A percentile compares a stretch with the other conserved stretches of the same genome.
Evolutionary conservation across 2,888 invertebrate genomes (phyloP).

Genomic region (Hetaerina titia): DNA sequence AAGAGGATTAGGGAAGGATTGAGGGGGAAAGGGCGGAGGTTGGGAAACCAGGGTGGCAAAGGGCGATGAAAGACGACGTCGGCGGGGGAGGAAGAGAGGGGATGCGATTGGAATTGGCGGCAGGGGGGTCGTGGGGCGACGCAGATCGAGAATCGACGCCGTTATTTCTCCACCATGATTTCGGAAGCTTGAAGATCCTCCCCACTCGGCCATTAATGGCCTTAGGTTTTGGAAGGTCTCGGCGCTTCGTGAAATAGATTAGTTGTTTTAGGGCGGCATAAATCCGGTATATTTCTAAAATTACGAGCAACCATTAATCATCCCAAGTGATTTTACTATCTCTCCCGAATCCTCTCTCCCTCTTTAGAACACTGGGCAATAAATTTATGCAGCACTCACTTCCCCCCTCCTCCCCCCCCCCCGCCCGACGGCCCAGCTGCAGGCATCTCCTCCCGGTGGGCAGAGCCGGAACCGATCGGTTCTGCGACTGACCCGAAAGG

Average conservation of each 20-base stretch:
- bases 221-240: background rate
- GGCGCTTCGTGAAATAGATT: conserved; percentile 5
- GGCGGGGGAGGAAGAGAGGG: background rate
- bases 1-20: conserved; percentile 22
- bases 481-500: no score
- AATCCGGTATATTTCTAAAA: background rate
- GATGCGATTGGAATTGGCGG: background rate
- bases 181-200: no score
- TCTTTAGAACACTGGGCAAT: no score
- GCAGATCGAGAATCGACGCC: background rate
- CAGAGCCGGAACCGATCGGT: no score
- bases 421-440: no score
- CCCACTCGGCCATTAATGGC: background rate
- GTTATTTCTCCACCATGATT: background rate
- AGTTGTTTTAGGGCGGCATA: background rate
- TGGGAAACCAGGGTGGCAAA: background rate
- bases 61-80: background rate
- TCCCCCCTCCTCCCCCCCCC: no score
- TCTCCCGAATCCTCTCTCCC: no score
- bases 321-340: background rate
- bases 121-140: background rate
- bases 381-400: no score
- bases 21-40: background rate
- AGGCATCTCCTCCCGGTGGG: no score
- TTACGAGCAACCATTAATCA: conserved; percentile 3